Evolutionary conservation across 2,888 invertebrate genomes (phyloP), one percentile per base, ranked within the genome.

Genomic region (Hypercompe scribonia): DNA sequence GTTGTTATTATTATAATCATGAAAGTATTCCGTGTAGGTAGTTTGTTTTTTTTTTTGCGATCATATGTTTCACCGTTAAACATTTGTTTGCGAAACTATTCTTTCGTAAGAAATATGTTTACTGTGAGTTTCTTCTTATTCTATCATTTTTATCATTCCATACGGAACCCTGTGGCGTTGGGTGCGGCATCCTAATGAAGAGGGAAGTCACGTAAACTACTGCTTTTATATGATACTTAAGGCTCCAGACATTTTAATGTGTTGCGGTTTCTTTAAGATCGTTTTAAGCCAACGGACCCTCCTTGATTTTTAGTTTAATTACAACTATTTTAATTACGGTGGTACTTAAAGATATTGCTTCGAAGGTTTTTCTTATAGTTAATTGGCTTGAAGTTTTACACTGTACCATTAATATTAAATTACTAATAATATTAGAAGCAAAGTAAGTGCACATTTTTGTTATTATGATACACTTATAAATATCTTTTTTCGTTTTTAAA

Each of bases 181-280:
- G 83, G 75, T 69, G 81, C 78, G 85, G 81, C 81, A 83, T 84
- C 79, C 77, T 86, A 82, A 86, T 82, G 85, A 77, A 74, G 77
- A 71, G 87, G 88, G 89, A 89, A 90, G 89, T 85, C 81, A 84
- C 84, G 83, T 85, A 78, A 81, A 80, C 73, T 74, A 79, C 75
- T 75, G 74, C 78, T 83, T 84, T 81, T 81, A 78, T 75, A 74
- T 73, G 67, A 50, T 81, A 78, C 78, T 81, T 84, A 88, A 80
- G 73, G 71, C 77, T 68, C 71, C 65, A 65, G 82, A 83, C 78
- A 89, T 90, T 89, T 90, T 89, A 89, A 90, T 89, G 80, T 77
- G 36, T 66, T 70, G 58, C 70, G 61, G 73, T 81, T 80, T 80
- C 79, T 83, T 39, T 70, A 54, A 73, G 75, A 77, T 79, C 76